Evolutionary conservation across 2,113 vertebrate genomes (phyloP).

Genomic region (Entelurus aequoreus): DNA sequence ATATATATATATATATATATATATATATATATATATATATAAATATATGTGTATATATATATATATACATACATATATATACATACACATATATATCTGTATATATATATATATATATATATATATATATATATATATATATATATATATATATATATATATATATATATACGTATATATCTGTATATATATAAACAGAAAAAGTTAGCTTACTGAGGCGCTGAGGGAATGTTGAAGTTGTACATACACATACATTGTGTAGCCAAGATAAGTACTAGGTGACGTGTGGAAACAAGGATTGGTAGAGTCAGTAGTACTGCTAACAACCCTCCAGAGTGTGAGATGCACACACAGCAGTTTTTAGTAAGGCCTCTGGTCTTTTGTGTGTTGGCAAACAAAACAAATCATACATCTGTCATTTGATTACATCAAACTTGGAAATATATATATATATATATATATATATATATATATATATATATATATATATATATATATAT

Average conservation of each 20-base stretch:
- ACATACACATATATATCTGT: too few species aligned
- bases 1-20: too few species aligned
- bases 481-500: constrained; percentile 8
- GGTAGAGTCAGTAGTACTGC: constrained; percentile 96
- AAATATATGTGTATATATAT: too few species aligned
- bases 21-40: too few species aligned
- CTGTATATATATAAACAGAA: too few species aligned
- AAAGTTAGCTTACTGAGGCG: not conserved
- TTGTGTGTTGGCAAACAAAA: constrained; percentile 80
- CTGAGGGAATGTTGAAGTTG: constrained; percentile 32
- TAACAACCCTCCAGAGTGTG: constrained; percentile 73
- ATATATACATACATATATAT: too few species aligned
- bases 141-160: too few species aligned
- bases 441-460: constrained; percentile 28
- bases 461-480: constrained; percentile 15
- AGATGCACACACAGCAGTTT: constrained; percentile 80
- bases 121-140: too few species aligned
- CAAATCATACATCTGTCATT: constrained; percentile 60
- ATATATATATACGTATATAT: too few species aligned
- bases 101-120: too few species aligned
- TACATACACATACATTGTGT: constrained; percentile 7
- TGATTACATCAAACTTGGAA: constrained; percentile 66
- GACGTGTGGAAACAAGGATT: constrained; percentile 72
- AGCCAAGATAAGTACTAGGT: constrained; percentile 63
- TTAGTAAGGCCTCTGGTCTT: constrained; percentile 84